Percentiles rank a stretch among this genome's conserved stretches.
Conservation (phyloP, 2,797 vertebrate species). For the Cephalopachus bancanus region DNA sequence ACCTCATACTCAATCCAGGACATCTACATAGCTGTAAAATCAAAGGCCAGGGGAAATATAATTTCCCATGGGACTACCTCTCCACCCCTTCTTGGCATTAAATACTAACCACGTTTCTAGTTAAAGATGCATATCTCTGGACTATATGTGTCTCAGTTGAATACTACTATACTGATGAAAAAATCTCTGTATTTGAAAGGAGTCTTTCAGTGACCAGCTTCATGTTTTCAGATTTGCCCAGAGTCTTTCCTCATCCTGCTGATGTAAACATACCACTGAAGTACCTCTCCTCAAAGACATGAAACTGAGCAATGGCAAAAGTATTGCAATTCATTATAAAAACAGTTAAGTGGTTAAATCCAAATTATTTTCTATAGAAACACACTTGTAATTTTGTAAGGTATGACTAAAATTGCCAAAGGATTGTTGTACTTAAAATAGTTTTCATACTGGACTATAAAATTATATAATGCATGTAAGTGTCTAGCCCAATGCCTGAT, state of each 20-base stretch:
- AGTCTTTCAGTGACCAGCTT: constrained; percentile 51
- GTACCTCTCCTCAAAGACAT: constrained; percentile 47
- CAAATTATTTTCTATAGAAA: constrained; percentile 65
- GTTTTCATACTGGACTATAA: constrained; percentile 38
- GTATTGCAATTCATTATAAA: constrained; percentile 42
- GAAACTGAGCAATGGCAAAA: constrained; percentile 55
- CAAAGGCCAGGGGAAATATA: constrained; percentile 26
- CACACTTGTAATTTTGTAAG: constrained; percentile 57
- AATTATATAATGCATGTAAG: constrained; percentile 39
- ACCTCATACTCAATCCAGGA: background rate
- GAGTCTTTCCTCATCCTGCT: constrained; percentile 33
- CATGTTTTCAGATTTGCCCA: constrained; percentile 41
- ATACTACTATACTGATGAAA: background rate
- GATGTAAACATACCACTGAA: constrained; percentile 33
- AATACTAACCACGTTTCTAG: constrained; percentile 56
- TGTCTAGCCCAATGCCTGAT: constrained; percentile 26
- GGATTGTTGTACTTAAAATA: constrained; percentile 70
- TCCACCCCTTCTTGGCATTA: constrained; percentile 11
- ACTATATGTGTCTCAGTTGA: background rate
- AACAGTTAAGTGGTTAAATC: constrained; percentile 48
- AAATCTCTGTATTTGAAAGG: constrained; percentile 16
- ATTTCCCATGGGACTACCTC: constrained; percentile 21
- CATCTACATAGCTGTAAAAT: constrained; percentile 16
- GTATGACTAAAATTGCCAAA: constrained; percentile 54
- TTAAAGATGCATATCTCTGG: constrained; percentile 34